A percentile compares a stretch with the other conserved stretches of the same genome.
Conservation (phyloP, 2,888 invertebrate genomes). For the Cryptus armator region DNA sequence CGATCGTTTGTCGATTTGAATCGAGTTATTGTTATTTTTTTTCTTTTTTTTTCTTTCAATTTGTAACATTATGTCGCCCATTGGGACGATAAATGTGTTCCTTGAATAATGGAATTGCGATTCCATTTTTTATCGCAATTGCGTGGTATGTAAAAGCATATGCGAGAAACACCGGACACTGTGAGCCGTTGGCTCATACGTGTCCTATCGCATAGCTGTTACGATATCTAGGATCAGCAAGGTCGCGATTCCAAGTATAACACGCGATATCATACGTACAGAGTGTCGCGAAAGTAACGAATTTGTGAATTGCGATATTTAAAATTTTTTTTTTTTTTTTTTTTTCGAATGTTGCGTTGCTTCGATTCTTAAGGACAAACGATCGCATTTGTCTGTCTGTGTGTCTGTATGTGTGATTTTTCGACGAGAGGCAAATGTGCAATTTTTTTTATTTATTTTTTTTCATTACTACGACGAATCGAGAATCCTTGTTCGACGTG, state of each 20-base stretch:
- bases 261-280: slow-evolving; percentile 71
- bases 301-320: background rate
- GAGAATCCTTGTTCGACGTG: slow-evolving; percentile 25
- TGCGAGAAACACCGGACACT: slow-evolving; percentile 63
- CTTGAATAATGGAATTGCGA: background rate
- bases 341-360: background rate
- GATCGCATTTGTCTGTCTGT: slow-evolving; percentile 18
- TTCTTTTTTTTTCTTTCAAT: background rate
- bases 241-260: slow-evolving; percentile 74
- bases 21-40: background rate
- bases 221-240: slow-evolving; percentile 78
- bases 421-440: slow-evolving; percentile 58
- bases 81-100: background rate
- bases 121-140: background rate
- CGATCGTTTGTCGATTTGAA: slow-evolving; percentile 1
- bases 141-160: background rate
- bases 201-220: slow-evolving; percentile 73
- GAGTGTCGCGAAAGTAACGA: slow-evolving; percentile 63
- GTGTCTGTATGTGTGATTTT: slow-evolving; percentile 18
- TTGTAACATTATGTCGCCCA: background rate
- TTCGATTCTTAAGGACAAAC: slow-evolving; percentile 4
- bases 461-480: slow-evolving; percentile 24
- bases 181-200: slow-evolving; percentile 73
- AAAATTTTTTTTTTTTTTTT: background rate
- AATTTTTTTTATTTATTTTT: slow-evolving; percentile 19